These are phyloP conservation scores for Ditula angustiorana DNA, from an alignment of 2,888 invertebrate species.

Conservation along the genomic window DNA sequence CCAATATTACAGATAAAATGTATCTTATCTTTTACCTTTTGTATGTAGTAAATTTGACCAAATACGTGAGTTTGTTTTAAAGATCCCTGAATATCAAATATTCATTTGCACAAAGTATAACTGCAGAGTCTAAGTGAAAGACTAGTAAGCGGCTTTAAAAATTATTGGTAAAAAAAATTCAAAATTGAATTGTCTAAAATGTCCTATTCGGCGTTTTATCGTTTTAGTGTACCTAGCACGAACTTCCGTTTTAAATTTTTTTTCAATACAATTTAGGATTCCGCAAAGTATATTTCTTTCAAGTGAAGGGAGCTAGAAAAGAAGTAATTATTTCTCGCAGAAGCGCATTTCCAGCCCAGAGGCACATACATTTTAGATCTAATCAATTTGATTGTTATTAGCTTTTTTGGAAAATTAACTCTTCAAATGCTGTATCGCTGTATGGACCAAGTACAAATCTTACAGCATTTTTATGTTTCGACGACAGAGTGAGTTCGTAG, in stretches of 20 bases:
- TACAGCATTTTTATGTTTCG: background rate
- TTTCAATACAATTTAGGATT: too few species aligned
- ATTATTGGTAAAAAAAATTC: too few species aligned
- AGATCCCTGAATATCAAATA: slow-evolving; percentile 61
- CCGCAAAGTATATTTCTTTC: background rate
- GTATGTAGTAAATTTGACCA: slow-evolving; percentile 16
- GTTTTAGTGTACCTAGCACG: too few species aligned
- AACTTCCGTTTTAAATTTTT: too few species aligned
- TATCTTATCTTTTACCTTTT: slow-evolving; percentile 11
- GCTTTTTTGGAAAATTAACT: slow-evolving; percentile 54
- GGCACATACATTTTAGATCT: background rate
- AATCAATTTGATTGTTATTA: background rate
- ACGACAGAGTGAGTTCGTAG: slow-evolving; percentile 20
- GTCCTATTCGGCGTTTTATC: too few species aligned
- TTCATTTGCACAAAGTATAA: slow-evolving; percentile 64
- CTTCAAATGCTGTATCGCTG: background rate
- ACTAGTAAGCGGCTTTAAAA: too few species aligned
- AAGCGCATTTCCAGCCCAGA: background rate
- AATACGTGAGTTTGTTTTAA: slow-evolving; percentile 52
- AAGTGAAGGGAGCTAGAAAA: background rate
- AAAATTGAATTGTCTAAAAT: too few species aligned
- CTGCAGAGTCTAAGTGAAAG: slow-evolving; percentile 9
- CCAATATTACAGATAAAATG: background rate
- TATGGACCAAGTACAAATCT: too few species aligned
- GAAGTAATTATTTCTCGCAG: background rate